Conservation (phyloP, 2,797 vertebrate genomes). For the Manis javanica region DNA sequence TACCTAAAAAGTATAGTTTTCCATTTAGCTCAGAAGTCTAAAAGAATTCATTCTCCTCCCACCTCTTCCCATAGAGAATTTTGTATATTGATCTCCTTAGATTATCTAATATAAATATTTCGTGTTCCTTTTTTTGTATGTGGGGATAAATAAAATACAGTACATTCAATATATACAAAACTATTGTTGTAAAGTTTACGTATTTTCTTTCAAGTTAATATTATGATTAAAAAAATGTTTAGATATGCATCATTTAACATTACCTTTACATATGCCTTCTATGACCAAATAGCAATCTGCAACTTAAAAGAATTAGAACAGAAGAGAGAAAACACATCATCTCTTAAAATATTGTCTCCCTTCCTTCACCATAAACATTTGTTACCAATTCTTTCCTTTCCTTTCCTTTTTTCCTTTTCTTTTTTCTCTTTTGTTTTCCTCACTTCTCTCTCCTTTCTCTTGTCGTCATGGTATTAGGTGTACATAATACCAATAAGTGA, state of each 20-base stretch:
- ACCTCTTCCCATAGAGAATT: neutral
- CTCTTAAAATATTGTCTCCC: neutral
- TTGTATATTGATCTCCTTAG: neutral
- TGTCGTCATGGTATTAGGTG: neutral
- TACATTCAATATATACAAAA: neutral
- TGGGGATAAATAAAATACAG: neutral
- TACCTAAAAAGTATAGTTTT: neutral
- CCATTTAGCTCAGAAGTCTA: neutral
- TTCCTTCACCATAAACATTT: neutral
- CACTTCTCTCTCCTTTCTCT: neutral
- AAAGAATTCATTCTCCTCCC: neutral
- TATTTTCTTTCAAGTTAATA: neutral
- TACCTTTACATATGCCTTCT: neutral
- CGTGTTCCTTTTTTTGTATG: neutral
- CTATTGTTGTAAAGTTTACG: neutral
- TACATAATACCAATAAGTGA: neutral
- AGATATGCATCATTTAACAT: neutral
- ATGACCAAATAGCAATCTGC: neutral
- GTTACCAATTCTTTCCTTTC: neutral
- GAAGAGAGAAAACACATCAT: no score
- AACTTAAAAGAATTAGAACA: neutral
- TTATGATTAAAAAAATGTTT: neutral
- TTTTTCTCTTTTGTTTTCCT: neutral
- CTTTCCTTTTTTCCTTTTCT: neutral
- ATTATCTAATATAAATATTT: neutral